Evolutionary conservation across 2,797 vertebrate species (phyloP), one percentile per base, ranked within the genome.

Genomic region (Oophaga sylvatica): DNA sequence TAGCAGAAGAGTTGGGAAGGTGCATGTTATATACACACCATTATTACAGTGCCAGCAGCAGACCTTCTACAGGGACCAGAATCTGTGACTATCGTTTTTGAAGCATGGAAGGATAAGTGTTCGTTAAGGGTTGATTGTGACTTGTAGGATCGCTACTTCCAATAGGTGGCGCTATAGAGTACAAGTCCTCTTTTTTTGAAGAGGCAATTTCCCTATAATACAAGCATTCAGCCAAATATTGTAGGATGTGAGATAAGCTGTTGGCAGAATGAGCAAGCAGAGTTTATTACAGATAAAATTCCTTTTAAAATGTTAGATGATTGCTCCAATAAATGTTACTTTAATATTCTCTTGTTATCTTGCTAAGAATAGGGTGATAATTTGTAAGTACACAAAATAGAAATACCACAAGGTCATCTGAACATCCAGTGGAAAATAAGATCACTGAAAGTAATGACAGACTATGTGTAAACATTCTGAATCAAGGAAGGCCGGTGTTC

Each of bases 381-480:
- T 80, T 4, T 62, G 56, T 20, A 62, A 22, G 7, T 75, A 6
- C 71, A 8, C 11, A 15, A 19, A 45, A 65, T 22, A 59, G 59
- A 83, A 41, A 41, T 29, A 71, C 59, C 29, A 60, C 26, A 59
- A 73, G 29, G n/a, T 73, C 16, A 83, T 60, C 45, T n/a, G 48
- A 62, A 62, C 29, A 84, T 62, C 57, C 48, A 71, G 26, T 29
- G 26, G 26, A 73, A 73, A 73, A 73, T 75, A 76, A 75, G 29
- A 31, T 75, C 68, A n/a, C 65, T 71, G 4, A 29, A 75, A 45
- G 60, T 67, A 22, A 56, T 63, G 31, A 77, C 22, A 86, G 48
- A 48, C 67, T 56, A 86, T 62, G 29, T 59, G 56, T 53, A 76
- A 53, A 76, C 70, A 81, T 56, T 19, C n/a, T 63, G 56, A n/a